Evolutionary conservation across 2,113 vertebrate genomes (phyloP).

Genomic region (Clarias magur): DNA sequence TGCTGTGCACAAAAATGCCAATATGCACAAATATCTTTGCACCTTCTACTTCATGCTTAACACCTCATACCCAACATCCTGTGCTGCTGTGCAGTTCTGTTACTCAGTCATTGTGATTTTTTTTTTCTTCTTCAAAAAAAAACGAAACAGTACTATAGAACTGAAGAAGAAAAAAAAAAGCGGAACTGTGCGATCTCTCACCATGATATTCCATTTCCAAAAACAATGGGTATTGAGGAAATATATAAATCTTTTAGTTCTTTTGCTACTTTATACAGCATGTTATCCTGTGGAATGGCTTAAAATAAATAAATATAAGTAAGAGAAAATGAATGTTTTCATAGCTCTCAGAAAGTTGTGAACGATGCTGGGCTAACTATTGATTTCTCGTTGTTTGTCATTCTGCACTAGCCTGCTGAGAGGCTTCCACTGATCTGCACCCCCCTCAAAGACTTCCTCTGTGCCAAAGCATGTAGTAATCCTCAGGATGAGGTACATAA

Average conservation of each 20-base stretch:
- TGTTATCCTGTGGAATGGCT: neutral
- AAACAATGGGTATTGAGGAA: neutral
- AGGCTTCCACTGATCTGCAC: conserved; percentile 31
- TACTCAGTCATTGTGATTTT: neutral
- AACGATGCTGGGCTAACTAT: conserved; percentile 37
- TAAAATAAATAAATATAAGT: neutral
- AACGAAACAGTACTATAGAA: neutral
- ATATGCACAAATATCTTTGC: neutral
- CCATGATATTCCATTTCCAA: neutral
- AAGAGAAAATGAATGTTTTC: conserved; percentile 11
- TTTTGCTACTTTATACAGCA: neutral
- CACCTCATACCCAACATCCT: neutral
- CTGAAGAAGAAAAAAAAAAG: neutral
- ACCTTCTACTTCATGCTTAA: neutral
- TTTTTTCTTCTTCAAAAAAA: too few relatives aligned
- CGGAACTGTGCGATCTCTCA: neutral
- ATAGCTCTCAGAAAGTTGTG: conserved; percentile 12
- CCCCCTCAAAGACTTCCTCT: neutral
- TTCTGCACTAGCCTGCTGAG: conserved; percentile 32
- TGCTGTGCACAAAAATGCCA: neutral
- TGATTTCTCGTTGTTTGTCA: conserved; percentile 42
- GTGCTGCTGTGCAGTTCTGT: too few relatives aligned
- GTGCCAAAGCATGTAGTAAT: conserved; percentile 1
- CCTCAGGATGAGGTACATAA: neutral
- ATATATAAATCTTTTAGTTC: neutral